A percentile compares a stretch with the other conserved stretches of the same genome.
phyloP scores from a whole-genome alignment of 2,888 invertebrate genomes.

The Amphipyra tragopoginis region DNA sequence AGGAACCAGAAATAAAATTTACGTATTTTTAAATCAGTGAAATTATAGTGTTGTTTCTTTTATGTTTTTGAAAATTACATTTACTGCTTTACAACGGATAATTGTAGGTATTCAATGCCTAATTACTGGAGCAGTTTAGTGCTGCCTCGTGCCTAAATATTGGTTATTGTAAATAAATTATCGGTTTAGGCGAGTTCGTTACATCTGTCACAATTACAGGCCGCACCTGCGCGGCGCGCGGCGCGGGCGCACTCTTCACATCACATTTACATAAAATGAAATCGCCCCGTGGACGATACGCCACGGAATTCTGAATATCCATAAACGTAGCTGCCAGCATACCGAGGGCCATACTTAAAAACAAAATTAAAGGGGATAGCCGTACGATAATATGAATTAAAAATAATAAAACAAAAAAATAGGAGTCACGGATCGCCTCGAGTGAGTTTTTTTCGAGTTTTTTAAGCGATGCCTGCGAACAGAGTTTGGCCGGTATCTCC shows the following conservation, averaged over 20 bases:
- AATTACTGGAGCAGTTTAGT: conserved; percentile 52
- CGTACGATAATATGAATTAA: conserved; percentile 90
- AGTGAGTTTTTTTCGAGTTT: conserved; percentile 84
- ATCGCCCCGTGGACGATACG: conserved; percentile 81
- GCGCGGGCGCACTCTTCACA: conserved; percentile 58
- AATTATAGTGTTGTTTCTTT: neutral
- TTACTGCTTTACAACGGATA: conserved; percentile 47
- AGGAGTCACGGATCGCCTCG: conserved; percentile 89
- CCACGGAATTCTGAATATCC: conserved; percentile 88
- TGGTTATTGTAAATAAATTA: conserved; percentile 60
- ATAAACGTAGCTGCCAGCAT: conserved; percentile 89
- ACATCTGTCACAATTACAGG: conserved; percentile 84
- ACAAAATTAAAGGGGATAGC: conserved; percentile 90
- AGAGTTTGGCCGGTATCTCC: conserved; percentile 83
- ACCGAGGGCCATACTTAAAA: conserved; percentile 89
- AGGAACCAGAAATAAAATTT: neutral
- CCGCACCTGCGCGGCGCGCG: conserved; percentile 67
- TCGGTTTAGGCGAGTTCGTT: conserved; percentile 56
- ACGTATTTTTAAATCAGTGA: neutral
- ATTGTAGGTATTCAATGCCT: conserved; percentile 40
- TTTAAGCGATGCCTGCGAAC: conserved; percentile 87
- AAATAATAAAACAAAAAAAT: conserved; percentile 90
- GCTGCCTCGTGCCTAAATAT: conserved; percentile 52
- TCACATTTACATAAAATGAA: conserved; percentile 86
- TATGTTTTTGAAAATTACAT: conserved; percentile 20